These are phyloP conservation scores for Cynocephalus volans DNA, from an alignment of 2,113 vertebrate genomes.

Conservation along the genomic window DNA sequence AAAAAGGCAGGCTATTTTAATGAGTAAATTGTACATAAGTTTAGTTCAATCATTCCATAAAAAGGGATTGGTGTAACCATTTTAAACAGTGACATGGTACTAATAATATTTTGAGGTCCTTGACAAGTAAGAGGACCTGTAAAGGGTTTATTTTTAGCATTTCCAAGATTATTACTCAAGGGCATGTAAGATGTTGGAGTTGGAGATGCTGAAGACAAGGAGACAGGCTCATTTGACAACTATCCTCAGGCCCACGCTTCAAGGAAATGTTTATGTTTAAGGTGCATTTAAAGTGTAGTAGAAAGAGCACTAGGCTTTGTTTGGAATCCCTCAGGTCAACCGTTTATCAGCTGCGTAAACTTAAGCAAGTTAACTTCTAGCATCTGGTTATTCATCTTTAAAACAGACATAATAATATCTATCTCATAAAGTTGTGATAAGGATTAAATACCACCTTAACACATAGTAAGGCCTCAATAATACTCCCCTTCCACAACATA, in stretches of 20 bases:
- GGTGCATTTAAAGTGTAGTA: background rate
- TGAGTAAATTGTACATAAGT: conserved; percentile 2
- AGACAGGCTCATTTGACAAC: background rate
- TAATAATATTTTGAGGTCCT: background rate
- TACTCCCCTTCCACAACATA: background rate
- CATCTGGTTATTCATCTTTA: background rate
- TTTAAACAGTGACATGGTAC: background rate
- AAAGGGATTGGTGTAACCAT: background rate
- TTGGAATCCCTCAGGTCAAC: background rate
- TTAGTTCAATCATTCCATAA: conserved; percentile 1
- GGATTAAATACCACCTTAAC: background rate
- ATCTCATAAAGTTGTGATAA: background rate
- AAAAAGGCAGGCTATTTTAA: background rate
- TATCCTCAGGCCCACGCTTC: background rate
- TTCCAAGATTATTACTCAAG: background rate
- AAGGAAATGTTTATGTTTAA: background rate
- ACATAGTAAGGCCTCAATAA: background rate
- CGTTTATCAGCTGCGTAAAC: background rate
- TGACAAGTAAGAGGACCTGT: background rate
- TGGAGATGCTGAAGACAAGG: background rate
- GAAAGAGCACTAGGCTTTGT: background rate
- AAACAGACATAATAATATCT: background rate
- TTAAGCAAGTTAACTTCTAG: background rate
- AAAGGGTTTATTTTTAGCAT: background rate
- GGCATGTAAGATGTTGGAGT: background rate